These are phyloP conservation scores for Hapalemur alaotrensis DNA, from an alignment of 2,797 vertebrate species.

Conservation along the genomic window DNA sequence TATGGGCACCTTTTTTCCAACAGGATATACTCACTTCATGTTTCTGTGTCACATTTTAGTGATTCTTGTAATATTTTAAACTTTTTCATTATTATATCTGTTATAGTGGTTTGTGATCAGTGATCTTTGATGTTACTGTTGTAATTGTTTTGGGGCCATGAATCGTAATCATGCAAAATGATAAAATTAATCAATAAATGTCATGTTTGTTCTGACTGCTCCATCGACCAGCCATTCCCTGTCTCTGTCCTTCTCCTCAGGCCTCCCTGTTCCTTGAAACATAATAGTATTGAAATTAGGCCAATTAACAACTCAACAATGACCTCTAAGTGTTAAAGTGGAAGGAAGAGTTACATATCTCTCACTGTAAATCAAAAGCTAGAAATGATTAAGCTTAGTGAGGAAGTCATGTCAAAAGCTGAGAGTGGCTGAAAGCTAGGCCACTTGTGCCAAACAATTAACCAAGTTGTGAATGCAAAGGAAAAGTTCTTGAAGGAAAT, in stretches of 20 bases:
- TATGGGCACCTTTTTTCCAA: neutral
- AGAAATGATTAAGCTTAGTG: neutral
- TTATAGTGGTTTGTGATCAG: neutral
- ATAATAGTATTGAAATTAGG: neutral
- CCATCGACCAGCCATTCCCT: neutral
- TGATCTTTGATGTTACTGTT: neutral
- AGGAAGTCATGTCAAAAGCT: neutral
- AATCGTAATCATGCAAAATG: neutral
- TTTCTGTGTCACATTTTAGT: neutral
- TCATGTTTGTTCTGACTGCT: neutral
- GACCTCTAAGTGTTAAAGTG: neutral
- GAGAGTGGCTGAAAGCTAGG: neutral
- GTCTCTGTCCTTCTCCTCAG: neutral
- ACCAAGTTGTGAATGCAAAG: neutral
- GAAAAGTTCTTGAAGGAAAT: neutral
- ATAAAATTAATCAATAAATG: neutral
- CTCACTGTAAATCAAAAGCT: neutral
- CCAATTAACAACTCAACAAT: neutral
- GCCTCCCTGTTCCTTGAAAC: neutral
- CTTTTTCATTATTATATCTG: neutral
- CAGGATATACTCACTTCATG: neutral
- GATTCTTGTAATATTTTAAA: neutral
- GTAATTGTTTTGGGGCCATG: neutral
- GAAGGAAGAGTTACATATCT: neutral
- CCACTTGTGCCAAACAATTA: neutral